Conservation (phyloP, 1,140 invertebrate species). For the Aleiodes sp. region DNA sequence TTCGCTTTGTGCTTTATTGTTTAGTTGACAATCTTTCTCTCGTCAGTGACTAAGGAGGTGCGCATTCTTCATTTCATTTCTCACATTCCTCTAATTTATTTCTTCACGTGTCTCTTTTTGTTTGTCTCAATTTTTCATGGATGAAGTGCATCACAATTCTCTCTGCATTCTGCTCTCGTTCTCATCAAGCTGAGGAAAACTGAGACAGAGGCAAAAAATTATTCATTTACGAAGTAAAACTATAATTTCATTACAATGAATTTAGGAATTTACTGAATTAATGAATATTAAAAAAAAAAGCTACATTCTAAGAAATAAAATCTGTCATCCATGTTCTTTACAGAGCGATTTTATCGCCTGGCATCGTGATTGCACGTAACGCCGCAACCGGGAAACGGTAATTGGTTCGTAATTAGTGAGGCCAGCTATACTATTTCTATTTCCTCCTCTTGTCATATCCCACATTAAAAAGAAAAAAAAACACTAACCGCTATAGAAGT, state of each 20-base stretch:
- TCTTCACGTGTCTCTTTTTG: too few relatives aligned
- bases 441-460: conserved; percentile 14
- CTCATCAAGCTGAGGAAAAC: too few relatives aligned
- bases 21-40: too few relatives aligned
- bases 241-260: too few relatives aligned
- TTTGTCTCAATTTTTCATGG: background rate
- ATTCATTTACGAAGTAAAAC: too few relatives aligned
- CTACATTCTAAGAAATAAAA: background rate
- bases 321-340: background rate
- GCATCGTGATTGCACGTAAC: conserved; percentile 33
- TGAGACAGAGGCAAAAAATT: too few relatives aligned
- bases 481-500: background rate
- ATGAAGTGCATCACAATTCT: too few relatives aligned
- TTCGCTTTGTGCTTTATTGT: too few relatives aligned
- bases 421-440: conserved; percentile 30
- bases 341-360: conserved; percentile 19
- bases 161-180: too few relatives aligned
- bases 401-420: conserved; percentile 35
- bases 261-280: too few relatives aligned
- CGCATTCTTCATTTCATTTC: background rate
- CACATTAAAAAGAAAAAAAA: background rate
- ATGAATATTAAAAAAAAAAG: background rate
- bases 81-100: background rate
- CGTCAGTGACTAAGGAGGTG: too few relatives aligned
- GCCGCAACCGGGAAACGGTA: conserved; percentile 27